Evolutionary conservation across 2,113 vertebrate genomes (phyloP).

Genomic region (Oreotragus oreotragus): DNA sequence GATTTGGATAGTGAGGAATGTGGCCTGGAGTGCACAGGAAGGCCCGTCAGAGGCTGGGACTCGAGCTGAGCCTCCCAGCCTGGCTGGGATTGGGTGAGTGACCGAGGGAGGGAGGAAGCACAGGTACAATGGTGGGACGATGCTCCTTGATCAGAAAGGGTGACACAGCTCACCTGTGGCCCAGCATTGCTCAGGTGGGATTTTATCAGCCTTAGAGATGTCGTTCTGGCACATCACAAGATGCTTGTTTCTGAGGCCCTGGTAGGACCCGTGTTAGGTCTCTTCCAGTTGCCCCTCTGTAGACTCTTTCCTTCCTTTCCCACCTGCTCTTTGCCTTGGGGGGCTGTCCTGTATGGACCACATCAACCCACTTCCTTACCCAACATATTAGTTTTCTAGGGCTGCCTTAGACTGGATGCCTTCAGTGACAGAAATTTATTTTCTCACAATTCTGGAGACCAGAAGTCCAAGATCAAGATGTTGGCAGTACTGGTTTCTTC

Average conservation of each 20-base stretch:
- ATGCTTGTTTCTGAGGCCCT: neutral
- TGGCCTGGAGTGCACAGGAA: neutral
- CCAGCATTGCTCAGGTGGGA: neutral
- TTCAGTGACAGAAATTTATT: neutral
- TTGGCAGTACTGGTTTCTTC: neutral
- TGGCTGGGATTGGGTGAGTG: accelerated
- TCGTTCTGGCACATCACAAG: neutral
- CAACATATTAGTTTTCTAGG: accelerated
- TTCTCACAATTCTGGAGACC: neutral
- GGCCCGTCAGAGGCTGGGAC: no score
- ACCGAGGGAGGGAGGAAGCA: neutral
- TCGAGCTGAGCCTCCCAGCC: neutral
- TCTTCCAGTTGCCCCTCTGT: neutral
- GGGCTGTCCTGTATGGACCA: neutral
- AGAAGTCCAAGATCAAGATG: neutral
- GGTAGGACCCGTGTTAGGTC: no score
- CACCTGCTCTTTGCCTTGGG: neutral
- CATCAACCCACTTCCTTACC: no score
- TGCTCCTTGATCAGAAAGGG: neutral
- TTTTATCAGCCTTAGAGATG: neutral
- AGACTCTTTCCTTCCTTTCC: no score
- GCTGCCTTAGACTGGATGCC: no score
- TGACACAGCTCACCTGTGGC: neutral
- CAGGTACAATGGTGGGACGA: accelerated
- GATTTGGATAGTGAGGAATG: neutral